Evolutionary conservation across 2,113 vertebrate genomes (phyloP).

Genomic region (Anthoscopus minutus): DNA sequence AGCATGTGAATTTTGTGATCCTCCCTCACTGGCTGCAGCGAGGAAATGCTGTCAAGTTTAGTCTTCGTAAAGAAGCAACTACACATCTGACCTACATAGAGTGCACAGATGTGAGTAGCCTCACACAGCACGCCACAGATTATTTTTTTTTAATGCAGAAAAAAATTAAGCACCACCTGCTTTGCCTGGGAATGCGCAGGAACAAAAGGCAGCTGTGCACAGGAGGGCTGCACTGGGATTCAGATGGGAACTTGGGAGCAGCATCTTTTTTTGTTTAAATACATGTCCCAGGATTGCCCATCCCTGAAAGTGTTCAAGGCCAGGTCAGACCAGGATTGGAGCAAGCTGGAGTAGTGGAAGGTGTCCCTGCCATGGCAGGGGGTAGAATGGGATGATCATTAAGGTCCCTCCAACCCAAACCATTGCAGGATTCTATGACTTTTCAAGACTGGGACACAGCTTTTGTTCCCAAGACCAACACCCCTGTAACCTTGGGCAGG

Average conservation of each 20-base stretch:
- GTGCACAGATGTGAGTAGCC: slow-evolving; percentile 16
- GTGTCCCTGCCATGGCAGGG: background rate
- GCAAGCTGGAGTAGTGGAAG: background rate
- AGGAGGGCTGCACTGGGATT: background rate
- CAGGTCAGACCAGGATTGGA: background rate
- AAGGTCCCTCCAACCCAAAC: background rate
- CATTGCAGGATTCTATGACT: background rate
- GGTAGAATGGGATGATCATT: background rate
- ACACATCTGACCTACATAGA: slow-evolving; percentile 60
- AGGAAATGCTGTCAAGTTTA: slow-evolving; percentile 24
- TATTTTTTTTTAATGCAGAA: background rate
- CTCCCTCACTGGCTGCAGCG: background rate
- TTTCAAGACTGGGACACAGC: background rate
- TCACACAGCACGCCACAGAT: background rate
- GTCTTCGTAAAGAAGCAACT: slow-evolving; percentile 15
- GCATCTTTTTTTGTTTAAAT: background rate
- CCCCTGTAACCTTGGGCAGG: background rate
- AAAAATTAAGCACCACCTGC: background rate
- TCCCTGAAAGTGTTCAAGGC: background rate
- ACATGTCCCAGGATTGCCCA: background rate
- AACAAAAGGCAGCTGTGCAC: background rate
- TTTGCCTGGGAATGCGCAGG: background rate
- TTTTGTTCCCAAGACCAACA: background rate
- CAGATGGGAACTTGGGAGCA: accelerated
- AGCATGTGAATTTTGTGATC: background rate